Evolutionary conservation across 2,797 vertebrate species (phyloP).

Genomic region (Pterois miles): DNA sequence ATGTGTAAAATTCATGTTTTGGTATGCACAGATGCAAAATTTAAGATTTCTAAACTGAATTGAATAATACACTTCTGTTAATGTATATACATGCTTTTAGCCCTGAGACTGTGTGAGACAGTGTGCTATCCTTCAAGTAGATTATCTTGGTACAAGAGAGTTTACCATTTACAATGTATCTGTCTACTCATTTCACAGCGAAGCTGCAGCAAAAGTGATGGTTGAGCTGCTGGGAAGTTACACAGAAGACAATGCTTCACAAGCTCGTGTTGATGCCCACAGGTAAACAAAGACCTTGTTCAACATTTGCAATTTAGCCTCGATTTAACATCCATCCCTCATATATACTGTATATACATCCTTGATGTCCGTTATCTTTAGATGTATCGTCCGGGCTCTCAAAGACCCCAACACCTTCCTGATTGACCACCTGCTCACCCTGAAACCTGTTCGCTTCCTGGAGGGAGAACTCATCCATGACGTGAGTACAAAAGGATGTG

Average conservation of each 20-base stretch:
- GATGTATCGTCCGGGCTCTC: slow-evolving; percentile 96
- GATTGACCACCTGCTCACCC: slow-evolving; percentile 96
- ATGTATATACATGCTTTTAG: background rate
- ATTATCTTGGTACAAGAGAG: background rate
- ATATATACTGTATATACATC: background rate
- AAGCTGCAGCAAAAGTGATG: slow-evolving; percentile 97
- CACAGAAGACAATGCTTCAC: slow-evolving; percentile 98
- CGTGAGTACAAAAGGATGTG: slow-evolving; percentile 83
- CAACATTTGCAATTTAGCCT: background rate
- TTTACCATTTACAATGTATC: slow-evolving; percentile 2
- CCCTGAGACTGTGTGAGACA: background rate
- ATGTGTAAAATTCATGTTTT: background rate
- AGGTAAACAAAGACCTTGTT: slow-evolving; percentile 79
- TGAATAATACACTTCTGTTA: background rate
- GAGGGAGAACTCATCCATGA: slow-evolving; percentile 99
- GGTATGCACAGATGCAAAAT: background rate
- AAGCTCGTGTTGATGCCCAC: slow-evolving; percentile 97
- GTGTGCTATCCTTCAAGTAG: background rate
- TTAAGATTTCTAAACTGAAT: background rate
- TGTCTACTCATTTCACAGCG: slow-evolving; percentile 79
- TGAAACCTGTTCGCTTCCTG: slow-evolving; percentile 98
- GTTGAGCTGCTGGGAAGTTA: slow-evolving; percentile 98
- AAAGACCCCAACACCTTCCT: slow-evolving; percentile 98
- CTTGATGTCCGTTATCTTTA: slow-evolving; percentile 51
- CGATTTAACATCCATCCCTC: background rate